These are phyloP conservation scores for Callipepla squamata DNA, from an alignment of 2,113 vertebrate species.

Conservation along the genomic window DNA sequence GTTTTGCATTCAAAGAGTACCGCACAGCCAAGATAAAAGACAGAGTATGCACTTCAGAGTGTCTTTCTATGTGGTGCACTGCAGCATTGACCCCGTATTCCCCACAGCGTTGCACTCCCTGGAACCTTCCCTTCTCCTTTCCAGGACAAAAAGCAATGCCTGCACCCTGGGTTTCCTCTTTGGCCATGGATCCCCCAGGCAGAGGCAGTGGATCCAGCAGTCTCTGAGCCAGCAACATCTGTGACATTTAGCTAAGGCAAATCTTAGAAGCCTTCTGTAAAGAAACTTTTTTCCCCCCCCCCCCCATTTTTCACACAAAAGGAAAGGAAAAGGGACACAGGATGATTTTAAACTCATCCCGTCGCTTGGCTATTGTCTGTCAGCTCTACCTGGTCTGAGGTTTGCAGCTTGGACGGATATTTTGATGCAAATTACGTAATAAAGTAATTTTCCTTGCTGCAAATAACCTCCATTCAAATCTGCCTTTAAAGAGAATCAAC, in stretches of 20 bases:
- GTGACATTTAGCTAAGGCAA: neutral
- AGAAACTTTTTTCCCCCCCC: neutral
- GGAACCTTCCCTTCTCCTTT: neutral
- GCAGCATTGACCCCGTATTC: neutral
- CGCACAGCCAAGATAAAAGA: no score
- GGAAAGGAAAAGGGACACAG: neutral
- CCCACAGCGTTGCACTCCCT: neutral
- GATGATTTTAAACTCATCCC: neutral
- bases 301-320: neutral
- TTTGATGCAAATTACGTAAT: neutral
- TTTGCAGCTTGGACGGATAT: neutral
- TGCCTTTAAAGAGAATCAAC: neutral
- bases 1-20: neutral
- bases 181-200: accelerated
- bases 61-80: neutral
- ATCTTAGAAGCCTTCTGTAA: neutral
- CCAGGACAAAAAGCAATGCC: neutral
- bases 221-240: neutral
- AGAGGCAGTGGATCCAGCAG: neutral
- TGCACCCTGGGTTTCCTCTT: neutral
- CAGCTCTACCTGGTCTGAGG: neutral
- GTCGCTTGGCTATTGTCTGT: neutral
- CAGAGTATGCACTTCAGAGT: neutral
- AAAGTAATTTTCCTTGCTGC: neutral
- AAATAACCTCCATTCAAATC: neutral